Evolutionary conservation across 2,797 vertebrate species (phyloP).

Genomic region (Myotis daubentonii): DNA sequence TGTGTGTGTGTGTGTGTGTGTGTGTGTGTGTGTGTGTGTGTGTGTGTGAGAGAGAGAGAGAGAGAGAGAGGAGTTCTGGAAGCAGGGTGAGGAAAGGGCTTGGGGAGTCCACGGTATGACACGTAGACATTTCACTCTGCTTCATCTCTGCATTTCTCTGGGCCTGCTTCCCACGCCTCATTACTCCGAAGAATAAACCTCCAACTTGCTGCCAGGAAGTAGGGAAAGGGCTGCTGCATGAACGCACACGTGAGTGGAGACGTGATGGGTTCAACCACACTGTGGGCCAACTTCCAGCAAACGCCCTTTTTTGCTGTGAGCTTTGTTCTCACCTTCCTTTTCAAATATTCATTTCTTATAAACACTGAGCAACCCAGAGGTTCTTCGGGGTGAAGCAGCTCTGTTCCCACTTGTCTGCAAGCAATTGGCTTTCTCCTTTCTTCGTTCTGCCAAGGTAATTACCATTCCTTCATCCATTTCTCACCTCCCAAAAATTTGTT

Average conservation of each 20-base stretch:
- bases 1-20: not conserved
- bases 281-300: not conserved
- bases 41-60: no score
- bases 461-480: conserved; percentile 47
- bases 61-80: not conserved
- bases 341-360: not conserved
- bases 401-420: conserved; percentile 66
- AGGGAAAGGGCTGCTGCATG: not conserved
- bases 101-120: not conserved
- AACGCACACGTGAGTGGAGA: not conserved
- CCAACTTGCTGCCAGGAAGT: not conserved
- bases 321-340: not conserved
- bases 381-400: conserved; percentile 4
- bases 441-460: conserved; percentile 68
- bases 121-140: not conserved
- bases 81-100: not conserved
- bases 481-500: conserved; percentile 72
- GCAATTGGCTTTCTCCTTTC: conserved; percentile 55
- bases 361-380: not conserved
- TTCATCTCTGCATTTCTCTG: conserved; percentile 8
- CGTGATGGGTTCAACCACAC: not conserved
- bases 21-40: not conserved
- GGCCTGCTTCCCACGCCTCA: not conserved
- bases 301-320: not conserved
- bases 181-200: conserved; percentile 14